Evolutionary conservation across 2,797 vertebrate genomes (phyloP), one percentile per base, ranked within the genome.

Genomic region (Holocentrus rufus): DNA sequence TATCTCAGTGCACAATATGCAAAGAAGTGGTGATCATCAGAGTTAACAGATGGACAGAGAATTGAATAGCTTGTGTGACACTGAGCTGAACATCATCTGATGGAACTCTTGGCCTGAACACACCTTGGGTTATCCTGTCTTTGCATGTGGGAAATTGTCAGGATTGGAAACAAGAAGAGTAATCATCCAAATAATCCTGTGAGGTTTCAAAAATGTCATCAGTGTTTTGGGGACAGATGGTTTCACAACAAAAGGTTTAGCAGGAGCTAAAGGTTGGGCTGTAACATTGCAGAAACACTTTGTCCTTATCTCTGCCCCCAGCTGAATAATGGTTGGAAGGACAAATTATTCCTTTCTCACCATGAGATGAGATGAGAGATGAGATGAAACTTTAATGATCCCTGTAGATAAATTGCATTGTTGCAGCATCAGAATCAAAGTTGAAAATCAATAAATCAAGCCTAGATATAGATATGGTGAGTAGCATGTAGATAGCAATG

Each of bases 201-300:
- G 9, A 73, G 77, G 59, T 84, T 82, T 5, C 55, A 85, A 39
- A 14, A 4, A 44, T 72, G 8, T 39, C 9, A 39, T 39, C 36
- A 11, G 11, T 11, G 13, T 87, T 15, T 62, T 80, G 50, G 76
- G 67, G 47, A 49, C 58, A 11, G 47, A 69, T 11, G 0, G n/a
- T 8, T 20, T 85, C 52, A 50, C 54, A 2, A 39, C 61, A 0
- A 59, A 74, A 50, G 77, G 62, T 46, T 59, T 65, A 8, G 31
- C 84, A 79, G 76, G 76, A 69, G 8, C 73, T 86, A 31, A 65
- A 83, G 5, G 81, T 25, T 87, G 82, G 70, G 47, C 1, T 81
- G 71, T 44, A 31, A 8, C 7, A 82, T 86, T 18, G 15, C 39
- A 2, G 65, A 6, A 22, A 47, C 2, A 3, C 17, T 84, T 7